Evolutionary conservation across 2,113 vertebrate species (phyloP).

Genomic region (Trichechus manatus): DNA sequence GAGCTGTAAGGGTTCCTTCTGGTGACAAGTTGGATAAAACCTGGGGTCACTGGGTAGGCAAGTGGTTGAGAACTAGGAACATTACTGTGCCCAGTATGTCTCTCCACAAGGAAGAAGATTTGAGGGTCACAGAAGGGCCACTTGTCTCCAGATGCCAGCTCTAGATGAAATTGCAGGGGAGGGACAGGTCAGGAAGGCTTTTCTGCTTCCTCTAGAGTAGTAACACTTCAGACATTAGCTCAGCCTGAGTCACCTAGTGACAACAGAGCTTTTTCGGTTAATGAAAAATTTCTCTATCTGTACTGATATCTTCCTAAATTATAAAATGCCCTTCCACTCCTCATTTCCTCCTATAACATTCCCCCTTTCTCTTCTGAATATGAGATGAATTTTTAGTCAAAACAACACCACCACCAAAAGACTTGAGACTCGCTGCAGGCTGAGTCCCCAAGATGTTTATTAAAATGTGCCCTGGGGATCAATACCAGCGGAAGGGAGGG

Average conservation of each 20-base stretch:
- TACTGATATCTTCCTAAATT: constrained; percentile 47
- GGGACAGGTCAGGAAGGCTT: background rate
- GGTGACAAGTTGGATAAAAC: background rate
- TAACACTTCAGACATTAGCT: background rate
- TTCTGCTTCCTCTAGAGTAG: constrained; percentile 14
- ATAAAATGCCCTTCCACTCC: constrained; percentile 11
- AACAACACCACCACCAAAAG: background rate
- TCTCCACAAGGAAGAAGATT: background rate
- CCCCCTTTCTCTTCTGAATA: constrained; percentile 25
- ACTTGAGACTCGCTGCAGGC: constrained; percentile 1
- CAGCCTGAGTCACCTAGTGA: background rate
- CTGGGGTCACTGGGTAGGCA: background rate
- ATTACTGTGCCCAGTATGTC: background rate
- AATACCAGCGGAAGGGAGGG: background rate
- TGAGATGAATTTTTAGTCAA: constrained; percentile 37
- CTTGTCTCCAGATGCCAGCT: background rate
- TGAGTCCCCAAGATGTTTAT: background rate
- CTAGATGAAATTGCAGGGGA: background rate
- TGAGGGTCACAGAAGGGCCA: background rate
- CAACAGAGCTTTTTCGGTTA: constrained; percentile 38
- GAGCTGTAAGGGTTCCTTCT: background rate
- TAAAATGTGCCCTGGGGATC: background rate
- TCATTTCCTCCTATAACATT: constrained; percentile 12
- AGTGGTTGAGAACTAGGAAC: constrained; percentile 2
- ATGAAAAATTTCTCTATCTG: constrained; percentile 5